phyloP scores from a whole-genome alignment of 30 jellyfish, hydroid and myxozoan genomes.

The Hydractinia symbiolongicarpus region DNA sequence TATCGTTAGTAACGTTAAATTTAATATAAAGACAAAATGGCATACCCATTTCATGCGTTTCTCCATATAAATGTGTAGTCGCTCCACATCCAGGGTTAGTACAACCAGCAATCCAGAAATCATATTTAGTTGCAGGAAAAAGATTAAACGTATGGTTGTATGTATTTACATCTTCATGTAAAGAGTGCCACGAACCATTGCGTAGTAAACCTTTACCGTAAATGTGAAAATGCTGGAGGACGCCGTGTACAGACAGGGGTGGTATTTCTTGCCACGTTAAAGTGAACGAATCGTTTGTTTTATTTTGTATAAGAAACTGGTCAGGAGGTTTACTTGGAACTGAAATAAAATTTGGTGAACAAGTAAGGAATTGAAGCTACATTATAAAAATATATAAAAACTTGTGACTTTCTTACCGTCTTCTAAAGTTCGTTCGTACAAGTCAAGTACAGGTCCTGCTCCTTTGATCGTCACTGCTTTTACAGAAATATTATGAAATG shows the following conservation, averaged over 20 bases:
- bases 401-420: not conserved
- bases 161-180: not conserved
- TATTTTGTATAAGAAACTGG: not conserved
- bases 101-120: not conserved
- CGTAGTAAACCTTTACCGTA: not conserved
- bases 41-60: slow-evolving; percentile 7
- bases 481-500: not conserved
- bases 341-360: not conserved
- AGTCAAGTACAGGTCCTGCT: not conserved
- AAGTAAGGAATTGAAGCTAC: too few relatives aligned
- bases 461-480: not conserved
- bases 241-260: slow-evolving; percentile 1
- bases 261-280: slow-evolving; percentile 12
- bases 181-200: not conserved
- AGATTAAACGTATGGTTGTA: not conserved
- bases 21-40: not conserved
- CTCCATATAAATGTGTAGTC: not conserved
- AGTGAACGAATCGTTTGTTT: slow-evolving; percentile 4
- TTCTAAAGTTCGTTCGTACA: slow-evolving; percentile 1
- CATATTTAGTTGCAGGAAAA: not conserved
- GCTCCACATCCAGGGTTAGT: not conserved
- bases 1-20: not conserved
- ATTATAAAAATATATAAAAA: too few relatives aligned
- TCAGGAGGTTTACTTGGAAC: slow-evolving; percentile 16
- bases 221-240: not conserved